Evolutionary conservation across 2,888 invertebrate species (phyloP).

Genomic region (Eupithecia vulgata): DNA sequence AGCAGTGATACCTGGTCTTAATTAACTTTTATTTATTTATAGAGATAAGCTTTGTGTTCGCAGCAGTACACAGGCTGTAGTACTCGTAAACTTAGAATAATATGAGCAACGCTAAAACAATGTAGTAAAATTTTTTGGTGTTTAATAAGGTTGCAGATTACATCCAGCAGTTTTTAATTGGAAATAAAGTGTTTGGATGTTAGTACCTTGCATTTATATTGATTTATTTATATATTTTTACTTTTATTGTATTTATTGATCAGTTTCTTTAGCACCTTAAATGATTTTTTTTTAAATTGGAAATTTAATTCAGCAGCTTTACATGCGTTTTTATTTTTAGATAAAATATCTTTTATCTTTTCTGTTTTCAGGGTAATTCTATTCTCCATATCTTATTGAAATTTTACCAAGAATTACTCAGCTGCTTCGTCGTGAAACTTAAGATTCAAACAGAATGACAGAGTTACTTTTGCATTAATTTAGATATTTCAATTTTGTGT

Average conservation of each 20-base stretch:
- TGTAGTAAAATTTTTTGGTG: conserved; percentile 38
- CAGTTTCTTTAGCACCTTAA: too few relatives aligned
- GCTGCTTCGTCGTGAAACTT: too few relatives aligned
- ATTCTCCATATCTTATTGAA: neutral
- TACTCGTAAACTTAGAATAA: conserved; percentile 38
- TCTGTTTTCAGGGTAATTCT: too few relatives aligned
- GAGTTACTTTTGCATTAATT: neutral
- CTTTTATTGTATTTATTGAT: neutral
- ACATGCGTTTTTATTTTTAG: neutral
- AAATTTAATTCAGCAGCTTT: too few relatives aligned
- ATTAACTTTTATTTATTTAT: neutral
- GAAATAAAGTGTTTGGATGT: neutral
- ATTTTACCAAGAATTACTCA: neutral
- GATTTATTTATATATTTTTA: neutral
- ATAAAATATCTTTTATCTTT: too few relatives aligned
- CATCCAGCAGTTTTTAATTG: neutral
- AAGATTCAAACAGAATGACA: too few relatives aligned
- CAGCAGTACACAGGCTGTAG: conserved; percentile 26
- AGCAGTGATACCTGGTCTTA: too few relatives aligned
- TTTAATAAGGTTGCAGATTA: neutral
- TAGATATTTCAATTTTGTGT: neutral
- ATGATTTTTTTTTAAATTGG: neutral
- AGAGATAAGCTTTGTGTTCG: conserved; percentile 10
- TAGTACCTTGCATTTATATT: neutral
- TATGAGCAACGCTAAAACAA: conserved; percentile 34